Conservation (phyloP, 2,888 invertebrate species). For the Polymixis flavicincta region DNA sequence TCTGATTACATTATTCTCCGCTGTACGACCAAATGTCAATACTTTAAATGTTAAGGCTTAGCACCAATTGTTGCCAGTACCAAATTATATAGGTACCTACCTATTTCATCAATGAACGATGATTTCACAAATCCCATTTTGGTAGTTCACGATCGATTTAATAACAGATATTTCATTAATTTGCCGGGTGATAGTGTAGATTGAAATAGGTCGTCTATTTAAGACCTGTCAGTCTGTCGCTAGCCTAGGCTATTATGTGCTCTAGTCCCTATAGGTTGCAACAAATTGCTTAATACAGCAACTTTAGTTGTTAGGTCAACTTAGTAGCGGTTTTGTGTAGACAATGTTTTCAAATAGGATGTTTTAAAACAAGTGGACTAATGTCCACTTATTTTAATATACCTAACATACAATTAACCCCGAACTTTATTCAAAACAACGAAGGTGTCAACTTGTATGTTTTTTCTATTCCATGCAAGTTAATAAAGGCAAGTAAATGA, state of each 20-base stretch:
- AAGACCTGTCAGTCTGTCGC: conserved; percentile 40
- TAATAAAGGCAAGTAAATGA: background rate
- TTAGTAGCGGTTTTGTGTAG: background rate
- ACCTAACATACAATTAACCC: background rate
- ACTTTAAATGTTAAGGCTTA: conserved; percentile 39
- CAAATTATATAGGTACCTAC: conserved; percentile 28
- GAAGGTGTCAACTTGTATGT: no score
- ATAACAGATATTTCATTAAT: conserved; percentile 36
- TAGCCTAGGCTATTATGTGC: conserved; percentile 34
- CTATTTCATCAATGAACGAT: conserved; percentile 11
- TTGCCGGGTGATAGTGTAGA: conserved; percentile 28
- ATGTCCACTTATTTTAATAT: no score
- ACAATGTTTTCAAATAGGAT: background rate
- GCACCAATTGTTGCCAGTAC: conserved; percentile 15
- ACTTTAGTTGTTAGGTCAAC: conserved; percentile 16
- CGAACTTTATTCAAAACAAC: no score
- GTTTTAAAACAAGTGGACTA: background rate
- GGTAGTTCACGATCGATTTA: conserved; percentile 21
- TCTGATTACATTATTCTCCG: conserved; percentile 32
- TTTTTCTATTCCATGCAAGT: no score
- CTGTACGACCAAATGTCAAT: conserved; percentile 34
- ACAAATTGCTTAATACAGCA: conserved; percentile 52
- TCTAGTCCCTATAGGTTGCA: conserved; percentile 34
- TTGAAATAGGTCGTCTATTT: conserved; percentile 40
- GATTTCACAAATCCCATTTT: conserved; percentile 27